Base-by-base conservation (phyloP, 2,113 vertebrate species). In the Eurypyga helias region DNA sequence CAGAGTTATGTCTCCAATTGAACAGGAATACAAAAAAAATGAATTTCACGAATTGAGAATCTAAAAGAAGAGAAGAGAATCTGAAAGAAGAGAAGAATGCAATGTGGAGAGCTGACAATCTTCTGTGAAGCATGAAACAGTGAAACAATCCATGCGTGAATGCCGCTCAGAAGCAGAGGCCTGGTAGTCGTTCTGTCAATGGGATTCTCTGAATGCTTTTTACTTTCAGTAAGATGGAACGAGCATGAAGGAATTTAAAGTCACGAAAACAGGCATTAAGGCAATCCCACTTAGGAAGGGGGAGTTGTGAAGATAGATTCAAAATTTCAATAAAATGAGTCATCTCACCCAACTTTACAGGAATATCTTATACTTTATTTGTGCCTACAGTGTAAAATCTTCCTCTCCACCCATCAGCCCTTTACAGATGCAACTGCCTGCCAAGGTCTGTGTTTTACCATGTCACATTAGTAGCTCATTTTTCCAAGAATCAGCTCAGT, bases 241-340 rank as follows among this genome's bases (percentile, higher is more conserved):
- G 8, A 87, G 43, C 21, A 73, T 41, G 60, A 93, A 81, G 80
- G 61, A 92, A 66, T 58, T 52, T 33, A 55, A 92, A 77, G 48
- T 72, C 2, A 11, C 65, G 48, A 87, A 96, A 93, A 84, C 3
- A 95, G 72, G 31, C 12, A 43, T 43, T 54, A 71, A 11, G 93
- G 89, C 52, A 94, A 93, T 76, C 83, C 77, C 69, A 94, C 84
- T 92, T 84, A 54, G 0, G 13, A 91, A 87, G 91, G 57, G 43
- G 72, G 76, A 81, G 72, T 45, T 93, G 72, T 71, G 88, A 95
- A 95, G 33, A 81, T 43, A 78, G 11, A 93, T 46, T 77, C 33
- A 75, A 78, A 83, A 70, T 80, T 94, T 85, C 81, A 95, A 36
- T 61, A 76, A 94, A 91, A 78, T 90, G 51, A 89, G 88, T 96